Conservation (phyloP, 1,140 invertebrate species). For the Ooceraea biroi region DNA sequence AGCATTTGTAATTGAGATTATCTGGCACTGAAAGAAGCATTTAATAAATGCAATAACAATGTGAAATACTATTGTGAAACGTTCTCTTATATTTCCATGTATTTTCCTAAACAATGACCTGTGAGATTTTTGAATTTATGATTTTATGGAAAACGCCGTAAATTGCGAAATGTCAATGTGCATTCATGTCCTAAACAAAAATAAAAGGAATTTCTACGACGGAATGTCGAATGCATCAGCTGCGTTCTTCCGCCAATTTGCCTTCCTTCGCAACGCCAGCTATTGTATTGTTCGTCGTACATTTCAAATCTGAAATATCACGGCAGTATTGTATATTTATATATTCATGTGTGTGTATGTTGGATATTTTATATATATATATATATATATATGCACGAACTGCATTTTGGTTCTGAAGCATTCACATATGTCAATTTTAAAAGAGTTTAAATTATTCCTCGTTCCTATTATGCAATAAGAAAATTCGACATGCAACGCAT, state of each 20-base stretch:
- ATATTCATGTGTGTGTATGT: not conserved
- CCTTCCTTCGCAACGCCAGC: not conserved
- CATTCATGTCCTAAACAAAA: conserved; percentile 7
- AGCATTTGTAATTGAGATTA: conserved; percentile 34
- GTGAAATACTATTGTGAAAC: not conserved
- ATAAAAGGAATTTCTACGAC: conserved; percentile 11
- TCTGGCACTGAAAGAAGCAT: not conserved
- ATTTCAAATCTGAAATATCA: conserved; percentile 33
- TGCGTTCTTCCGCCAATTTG: conserved; percentile 28
- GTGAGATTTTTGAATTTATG: not conserved
- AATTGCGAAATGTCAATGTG: not conserved
- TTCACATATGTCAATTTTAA: no score
- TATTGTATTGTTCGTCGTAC: conserved; percentile 19
- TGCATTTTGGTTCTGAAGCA: no score
- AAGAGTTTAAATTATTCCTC: not conserved
- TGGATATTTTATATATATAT: not conserved
- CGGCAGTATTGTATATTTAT: not conserved
- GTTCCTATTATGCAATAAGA: not conserved
- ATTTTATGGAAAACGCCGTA: conserved; percentile 17
- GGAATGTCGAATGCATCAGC: conserved; percentile 13
- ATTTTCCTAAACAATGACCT: not conserved
- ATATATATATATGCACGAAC: no score
- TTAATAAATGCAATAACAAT: not conserved
- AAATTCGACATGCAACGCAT: no score
- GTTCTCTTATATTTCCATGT: not conserved